Evolutionary conservation across 2,888 invertebrate species (phyloP).

Genomic region (Chydorus sphaericus): DNA sequence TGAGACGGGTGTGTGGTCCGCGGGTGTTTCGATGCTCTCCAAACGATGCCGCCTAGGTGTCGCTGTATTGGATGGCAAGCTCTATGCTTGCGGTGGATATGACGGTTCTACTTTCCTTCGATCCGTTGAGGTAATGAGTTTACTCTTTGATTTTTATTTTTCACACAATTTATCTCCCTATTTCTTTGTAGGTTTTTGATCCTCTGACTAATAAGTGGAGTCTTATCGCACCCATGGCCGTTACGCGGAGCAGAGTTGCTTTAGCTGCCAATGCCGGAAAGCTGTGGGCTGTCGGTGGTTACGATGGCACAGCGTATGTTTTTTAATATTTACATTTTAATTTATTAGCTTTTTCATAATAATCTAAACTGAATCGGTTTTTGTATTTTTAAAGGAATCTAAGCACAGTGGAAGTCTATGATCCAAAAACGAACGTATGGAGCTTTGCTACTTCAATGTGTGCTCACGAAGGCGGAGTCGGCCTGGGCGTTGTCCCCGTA

Average conservation of each 20-base stretch:
- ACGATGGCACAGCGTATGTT: slow-evolving; percentile 31
- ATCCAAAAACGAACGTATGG: slow-evolving; percentile 56
- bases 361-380: too few species aligned
- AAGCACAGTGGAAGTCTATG: slow-evolving; percentile 69
- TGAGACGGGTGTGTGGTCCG: slow-evolving; percentile 51
- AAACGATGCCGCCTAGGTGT: slow-evolving; percentile 52
- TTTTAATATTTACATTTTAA: slow-evolving; percentile 28
- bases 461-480: slow-evolving; percentile 77
- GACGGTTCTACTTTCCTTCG: slow-evolving; percentile 69
- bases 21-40: slow-evolving; percentile 61
- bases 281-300: slow-evolving; percentile 65
- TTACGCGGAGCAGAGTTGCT: slow-evolving; percentile 64
- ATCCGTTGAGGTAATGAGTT: slow-evolving; percentile 68
- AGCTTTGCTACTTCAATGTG: slow-evolving; percentile 59
- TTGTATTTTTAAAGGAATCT: slow-evolving; percentile 44
- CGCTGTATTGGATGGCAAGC: slow-evolving; percentile 59
- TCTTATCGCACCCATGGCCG: slow-evolving; percentile 61
- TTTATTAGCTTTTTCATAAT: neutral
- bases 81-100: slow-evolving; percentile 73
- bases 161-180: too few species aligned
- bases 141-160: too few species aligned
- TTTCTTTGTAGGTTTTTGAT: too few species aligned
- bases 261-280: slow-evolving; percentile 69
- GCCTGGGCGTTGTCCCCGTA: slow-evolving; percentile 64
- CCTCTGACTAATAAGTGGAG: slow-evolving; percentile 59